These are phyloP conservation scores for Toxotes jaculatrix DNA, from an alignment of 2,113 vertebrate genomes.

Conservation along the genomic window DNA sequence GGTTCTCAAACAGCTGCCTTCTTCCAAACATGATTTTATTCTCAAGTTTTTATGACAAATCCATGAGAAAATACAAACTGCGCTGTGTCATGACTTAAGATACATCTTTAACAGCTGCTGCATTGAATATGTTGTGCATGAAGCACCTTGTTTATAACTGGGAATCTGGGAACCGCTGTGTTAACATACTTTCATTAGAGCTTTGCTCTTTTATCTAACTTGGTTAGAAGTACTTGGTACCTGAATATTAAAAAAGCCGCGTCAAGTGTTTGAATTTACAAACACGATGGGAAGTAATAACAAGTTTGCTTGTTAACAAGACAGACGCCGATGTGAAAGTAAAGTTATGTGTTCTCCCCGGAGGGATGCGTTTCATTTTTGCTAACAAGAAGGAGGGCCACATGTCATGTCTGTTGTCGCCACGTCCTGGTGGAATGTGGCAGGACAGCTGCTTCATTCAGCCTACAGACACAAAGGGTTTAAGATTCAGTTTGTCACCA, in stretches of 20 bases:
- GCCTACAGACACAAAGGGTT: slow-evolving; percentile 6
- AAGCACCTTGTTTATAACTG: background rate
- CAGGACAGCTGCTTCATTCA: slow-evolving; percentile 42
- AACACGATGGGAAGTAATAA: too few relatives aligned
- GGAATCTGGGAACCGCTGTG: too few relatives aligned
- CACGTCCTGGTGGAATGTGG: slow-evolving; percentile 12
- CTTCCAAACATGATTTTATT: background rate
- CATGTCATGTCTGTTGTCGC: slow-evolving; percentile 49
- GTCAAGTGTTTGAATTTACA: too few relatives aligned
- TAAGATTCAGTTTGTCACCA: background rate
- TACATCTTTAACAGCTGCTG: too few relatives aligned
- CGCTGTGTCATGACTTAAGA: too few relatives aligned
- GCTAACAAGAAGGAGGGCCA: slow-evolving; percentile 35
- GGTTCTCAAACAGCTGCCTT: too few relatives aligned
- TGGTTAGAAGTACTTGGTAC: too few relatives aligned
- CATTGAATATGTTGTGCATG: background rate
- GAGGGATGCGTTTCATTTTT: slow-evolving; percentile 47
- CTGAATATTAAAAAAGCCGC: too few relatives aligned
- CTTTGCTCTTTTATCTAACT: too few relatives aligned
- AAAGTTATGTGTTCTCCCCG: slow-evolving; percentile 10
- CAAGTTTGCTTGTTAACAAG: slow-evolving; percentile 10
- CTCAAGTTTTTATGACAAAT: too few relatives aligned
- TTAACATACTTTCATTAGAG: too few relatives aligned
- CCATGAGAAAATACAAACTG: too few relatives aligned
- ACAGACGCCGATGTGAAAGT: slow-evolving; percentile 19